Conservation (phyloP, 2,888 invertebrate species). For the Drosophila sordidula region DNA sequence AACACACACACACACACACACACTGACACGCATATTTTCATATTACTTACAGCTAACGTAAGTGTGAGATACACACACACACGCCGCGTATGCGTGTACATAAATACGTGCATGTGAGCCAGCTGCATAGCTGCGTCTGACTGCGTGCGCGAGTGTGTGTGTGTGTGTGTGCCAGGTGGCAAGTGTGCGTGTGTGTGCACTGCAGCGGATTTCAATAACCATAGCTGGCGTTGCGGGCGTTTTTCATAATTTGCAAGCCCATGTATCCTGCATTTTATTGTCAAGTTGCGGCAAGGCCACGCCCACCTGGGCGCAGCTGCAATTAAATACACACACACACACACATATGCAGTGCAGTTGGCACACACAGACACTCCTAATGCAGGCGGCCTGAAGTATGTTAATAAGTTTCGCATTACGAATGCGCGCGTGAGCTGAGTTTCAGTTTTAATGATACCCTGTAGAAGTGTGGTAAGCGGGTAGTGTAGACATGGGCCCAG, state of each 20-base stretch:
- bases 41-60: slow-evolving; percentile 67
- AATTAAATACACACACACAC: slow-evolving; percentile 53
- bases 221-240: slow-evolving; percentile 40
- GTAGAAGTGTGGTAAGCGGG: neutral
- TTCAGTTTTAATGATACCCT: slow-evolving; percentile 17
- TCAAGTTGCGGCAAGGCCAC: slow-evolving; percentile 69
- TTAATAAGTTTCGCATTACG: slow-evolving; percentile 76
- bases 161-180: slow-evolving; percentile 13
- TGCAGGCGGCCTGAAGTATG: slow-evolving; percentile 72
- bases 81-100: slow-evolving; percentile 40
- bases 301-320: slow-evolving; percentile 45
- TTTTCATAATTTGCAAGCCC: slow-evolving; percentile 65
- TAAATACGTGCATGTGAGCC: slow-evolving; percentile 6
- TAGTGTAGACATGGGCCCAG: neutral
- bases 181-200: slow-evolving; percentile 12
- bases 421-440: slow-evolving; percentile 38
- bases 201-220: slow-evolving; percentile 66
- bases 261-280: slow-evolving; percentile 68
- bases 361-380: slow-evolving; percentile 48
- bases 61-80: slow-evolving; percentile 44
- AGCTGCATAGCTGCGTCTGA: neutral
- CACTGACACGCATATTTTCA: slow-evolving; percentile 52
- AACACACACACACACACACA: slow-evolving; percentile 31
- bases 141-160: slow-evolving; percentile 8
- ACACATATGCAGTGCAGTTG: slow-evolving; percentile 6